Conservation (phyloP, 2,888 invertebrate genomes). For the Ophion costatus region DNA sequence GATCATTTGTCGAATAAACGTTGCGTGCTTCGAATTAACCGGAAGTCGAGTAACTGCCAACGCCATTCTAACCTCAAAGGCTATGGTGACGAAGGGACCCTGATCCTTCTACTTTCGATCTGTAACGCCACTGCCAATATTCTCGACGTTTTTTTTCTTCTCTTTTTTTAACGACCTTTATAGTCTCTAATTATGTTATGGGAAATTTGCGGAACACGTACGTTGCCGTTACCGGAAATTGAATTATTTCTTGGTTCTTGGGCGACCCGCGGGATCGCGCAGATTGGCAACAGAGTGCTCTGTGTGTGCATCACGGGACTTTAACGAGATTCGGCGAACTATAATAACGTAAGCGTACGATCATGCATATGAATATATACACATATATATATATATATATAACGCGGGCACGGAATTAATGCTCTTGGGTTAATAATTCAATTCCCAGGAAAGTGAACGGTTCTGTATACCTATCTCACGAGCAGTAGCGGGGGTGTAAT, state of each 20-base stretch:
- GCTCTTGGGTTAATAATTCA: constrained; percentile 53
- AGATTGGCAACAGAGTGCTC: not conserved
- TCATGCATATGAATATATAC: not conserved
- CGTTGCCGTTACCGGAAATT: not conserved
- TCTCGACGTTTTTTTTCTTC: not conserved
- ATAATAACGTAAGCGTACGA: not conserved
- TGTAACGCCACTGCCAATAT: not conserved
- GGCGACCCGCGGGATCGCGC: not conserved
- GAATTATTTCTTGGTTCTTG: not conserved
- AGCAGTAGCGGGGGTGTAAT: not conserved
- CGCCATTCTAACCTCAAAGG: not conserved
- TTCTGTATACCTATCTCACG: constrained; percentile 25
- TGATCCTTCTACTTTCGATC: not conserved
- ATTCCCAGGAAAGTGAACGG: constrained; percentile 64
- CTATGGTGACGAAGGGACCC: not conserved
- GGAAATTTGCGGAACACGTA: not conserved
- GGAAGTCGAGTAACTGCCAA: not conserved
- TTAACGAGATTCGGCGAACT: not conserved
- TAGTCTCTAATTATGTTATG: not conserved
- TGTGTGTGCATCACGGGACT: not conserved
- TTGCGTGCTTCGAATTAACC: not conserved
- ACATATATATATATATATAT: not conserved
- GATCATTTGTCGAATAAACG: too few species aligned
- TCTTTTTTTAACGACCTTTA: not conserved
- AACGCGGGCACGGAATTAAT: not conserved